Conservation (phyloP, 64 coral and sea anemone species). For the Stichodactyla mertensii region DNA sequence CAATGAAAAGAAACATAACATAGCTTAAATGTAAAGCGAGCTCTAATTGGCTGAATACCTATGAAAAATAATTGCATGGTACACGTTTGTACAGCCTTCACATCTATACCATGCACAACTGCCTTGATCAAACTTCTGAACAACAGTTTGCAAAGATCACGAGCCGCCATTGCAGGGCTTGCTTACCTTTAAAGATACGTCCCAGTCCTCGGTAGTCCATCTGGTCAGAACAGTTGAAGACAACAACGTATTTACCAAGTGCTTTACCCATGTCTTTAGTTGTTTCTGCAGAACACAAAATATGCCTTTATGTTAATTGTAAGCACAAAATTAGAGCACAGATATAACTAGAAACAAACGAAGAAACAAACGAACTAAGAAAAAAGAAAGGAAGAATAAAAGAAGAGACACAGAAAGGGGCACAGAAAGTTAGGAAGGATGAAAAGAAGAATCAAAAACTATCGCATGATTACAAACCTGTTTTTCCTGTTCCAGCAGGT, state of each 20-base stretch:
- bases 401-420: neutral
- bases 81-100: too few species aligned
- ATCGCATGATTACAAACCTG: constrained; percentile 62
- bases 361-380: neutral
- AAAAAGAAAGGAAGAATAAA: neutral
- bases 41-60: too few species aligned
- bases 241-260: constrained; percentile 94
- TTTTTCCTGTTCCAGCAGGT: constrained; percentile 99
- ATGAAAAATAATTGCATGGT: too few species aligned
- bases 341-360: neutral
- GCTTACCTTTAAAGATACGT: constrained; percentile 93
- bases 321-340: too few species aligned
- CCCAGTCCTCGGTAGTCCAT: constrained; percentile 97
- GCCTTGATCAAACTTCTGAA: too few species aligned
- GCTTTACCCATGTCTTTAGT: constrained; percentile 99
- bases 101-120: too few species aligned
- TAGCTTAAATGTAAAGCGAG: too few species aligned
- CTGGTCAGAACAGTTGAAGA: constrained; percentile 98
- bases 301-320: neutral
- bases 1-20: too few species aligned
- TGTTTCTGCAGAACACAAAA: constrained; percentile 54
- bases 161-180: neutral
- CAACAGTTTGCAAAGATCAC: too few species aligned
- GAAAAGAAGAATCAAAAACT: too few species aligned
- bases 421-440: neutral